Percentiles rank a stretch among this genome's conserved stretches.
Evolutionary conservation across 2,888 invertebrate species (phyloP).

Genomic region (Xestia sexstrigata): DNA sequence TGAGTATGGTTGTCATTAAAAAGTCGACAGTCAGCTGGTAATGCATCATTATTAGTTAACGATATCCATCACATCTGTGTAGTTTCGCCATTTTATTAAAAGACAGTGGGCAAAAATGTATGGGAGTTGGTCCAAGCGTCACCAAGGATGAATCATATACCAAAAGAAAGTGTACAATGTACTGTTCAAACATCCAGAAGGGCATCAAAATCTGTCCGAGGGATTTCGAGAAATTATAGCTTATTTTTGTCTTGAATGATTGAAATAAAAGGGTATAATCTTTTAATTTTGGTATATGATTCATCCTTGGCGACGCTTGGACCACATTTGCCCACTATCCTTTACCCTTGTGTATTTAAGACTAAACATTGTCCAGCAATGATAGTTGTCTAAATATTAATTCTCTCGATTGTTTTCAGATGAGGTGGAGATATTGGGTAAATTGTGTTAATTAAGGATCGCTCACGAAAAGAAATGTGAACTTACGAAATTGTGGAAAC

Average conservation of each 20-base stretch:
- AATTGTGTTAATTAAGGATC: conserved; percentile 69
- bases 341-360: neutral
- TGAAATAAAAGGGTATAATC: too few relatives aligned
- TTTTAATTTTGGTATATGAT: too few relatives aligned
- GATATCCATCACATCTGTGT: neutral
- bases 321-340: too few relatives aligned
- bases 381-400: conserved; percentile 16
- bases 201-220: too few relatives aligned
- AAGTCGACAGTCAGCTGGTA: neutral
- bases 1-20: neutral
- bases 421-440: conserved; percentile 85
- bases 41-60: neutral
- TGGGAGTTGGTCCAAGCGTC: too few relatives aligned
- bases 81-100: neutral
- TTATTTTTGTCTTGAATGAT: too few relatives aligned
- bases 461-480: conserved; percentile 70
- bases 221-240: too few relatives aligned
- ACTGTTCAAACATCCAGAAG: too few relatives aligned
- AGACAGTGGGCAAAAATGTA: too few relatives aligned
- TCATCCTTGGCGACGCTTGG: too few relatives aligned
- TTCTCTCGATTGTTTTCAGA: conserved; percentile 74
- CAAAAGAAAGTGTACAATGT: too few relatives aligned
- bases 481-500: conserved; percentile 75
- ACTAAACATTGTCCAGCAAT: neutral
- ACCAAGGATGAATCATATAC: too few relatives aligned